Evolutionary conservation across 2,888 invertebrate species (phyloP).

Genomic region (Beris chalybata): DNA sequence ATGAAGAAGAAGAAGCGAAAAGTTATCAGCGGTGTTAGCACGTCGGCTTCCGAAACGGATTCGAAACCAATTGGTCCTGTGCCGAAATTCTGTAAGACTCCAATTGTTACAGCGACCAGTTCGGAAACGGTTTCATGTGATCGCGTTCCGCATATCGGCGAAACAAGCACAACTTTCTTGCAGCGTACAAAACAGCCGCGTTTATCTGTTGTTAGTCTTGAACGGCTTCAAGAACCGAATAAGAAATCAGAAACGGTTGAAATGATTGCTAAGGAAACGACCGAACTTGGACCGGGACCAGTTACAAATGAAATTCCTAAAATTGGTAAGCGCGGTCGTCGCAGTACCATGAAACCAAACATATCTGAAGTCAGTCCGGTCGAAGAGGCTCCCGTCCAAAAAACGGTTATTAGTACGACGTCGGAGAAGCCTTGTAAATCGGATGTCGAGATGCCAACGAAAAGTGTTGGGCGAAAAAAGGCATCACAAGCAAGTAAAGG

Average conservation of each 20-base stretch:
- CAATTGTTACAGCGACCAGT: background rate
- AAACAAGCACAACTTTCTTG: slow-evolving; percentile 67
- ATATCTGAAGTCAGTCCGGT: too few relatives aligned
- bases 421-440: too few relatives aligned
- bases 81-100: slow-evolving; percentile 1
- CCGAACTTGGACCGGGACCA: background rate
- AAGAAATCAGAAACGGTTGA: slow-evolving; percentile 13
- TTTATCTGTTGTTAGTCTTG: slow-evolving; percentile 64
- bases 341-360: too few relatives aligned
- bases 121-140: slow-evolving; percentile 57
- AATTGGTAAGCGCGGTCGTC: background rate
- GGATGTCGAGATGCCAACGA: too few relatives aligned
- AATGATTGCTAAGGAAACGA: background rate
- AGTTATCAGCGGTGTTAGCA: slow-evolving; percentile 9
- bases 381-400: too few relatives aligned
- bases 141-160: slow-evolving; percentile 70
- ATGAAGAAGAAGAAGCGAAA: slow-evolving; percentile 48
- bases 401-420: too few relatives aligned
- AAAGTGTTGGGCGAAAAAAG: too few relatives aligned
- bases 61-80: slow-evolving; percentile 38
- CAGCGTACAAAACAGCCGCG: slow-evolving; percentile 63
- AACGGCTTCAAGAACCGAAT: slow-evolving; percentile 59
- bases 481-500: too few relatives aligned
- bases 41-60: slow-evolving; percentile 36
- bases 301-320: slow-evolving; percentile 1